phyloP scores from a whole-genome alignment of 2,888 invertebrate genomes.

The Cephus pulcher region DNA sequence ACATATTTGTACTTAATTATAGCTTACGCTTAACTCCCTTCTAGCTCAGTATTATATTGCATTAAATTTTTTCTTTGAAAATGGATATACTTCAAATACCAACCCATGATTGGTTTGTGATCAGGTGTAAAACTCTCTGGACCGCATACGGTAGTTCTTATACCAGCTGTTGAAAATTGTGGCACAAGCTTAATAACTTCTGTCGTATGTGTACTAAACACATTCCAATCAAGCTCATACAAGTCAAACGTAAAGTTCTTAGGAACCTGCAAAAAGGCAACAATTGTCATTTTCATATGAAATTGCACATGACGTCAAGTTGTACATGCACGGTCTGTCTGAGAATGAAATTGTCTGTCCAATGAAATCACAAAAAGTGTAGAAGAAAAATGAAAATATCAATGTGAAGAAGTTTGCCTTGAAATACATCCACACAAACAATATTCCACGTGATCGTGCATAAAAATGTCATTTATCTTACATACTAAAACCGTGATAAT shows the following conservation, averaged over 20 bases:
- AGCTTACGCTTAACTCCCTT: background rate
- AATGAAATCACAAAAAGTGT: background rate
- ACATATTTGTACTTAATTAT: background rate
- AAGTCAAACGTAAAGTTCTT: constrained; percentile 85
- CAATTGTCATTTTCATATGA: constrained; percentile 8
- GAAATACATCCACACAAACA: too few species aligned
- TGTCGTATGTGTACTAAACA: constrained; percentile 82
- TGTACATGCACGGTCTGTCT: background rate
- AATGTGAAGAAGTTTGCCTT: background rate
- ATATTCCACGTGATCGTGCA: too few species aligned
- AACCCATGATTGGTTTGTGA: constrained; percentile 87
- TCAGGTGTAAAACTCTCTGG: constrained; percentile 95
- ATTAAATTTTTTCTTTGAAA: background rate
- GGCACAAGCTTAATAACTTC: constrained; percentile 82
- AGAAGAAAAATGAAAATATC: background rate
- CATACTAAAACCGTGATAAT: too few species aligned
- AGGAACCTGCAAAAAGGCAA: constrained; percentile 69
- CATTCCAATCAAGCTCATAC: constrained; percentile 88
- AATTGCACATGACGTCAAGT: background rate
- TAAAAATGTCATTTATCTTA: too few species aligned
- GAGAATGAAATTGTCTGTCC: background rate
- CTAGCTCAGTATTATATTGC: background rate
- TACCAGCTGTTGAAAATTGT: constrained; percentile 77
- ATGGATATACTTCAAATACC: background rate
- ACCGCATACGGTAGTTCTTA: constrained; percentile 89